A percentile compares a stretch with the other conserved stretches of the same genome.
Evolutionary conservation across 1,140 invertebrate genomes (phyloP).

Genomic region (Drosophila pectinifera): DNA sequence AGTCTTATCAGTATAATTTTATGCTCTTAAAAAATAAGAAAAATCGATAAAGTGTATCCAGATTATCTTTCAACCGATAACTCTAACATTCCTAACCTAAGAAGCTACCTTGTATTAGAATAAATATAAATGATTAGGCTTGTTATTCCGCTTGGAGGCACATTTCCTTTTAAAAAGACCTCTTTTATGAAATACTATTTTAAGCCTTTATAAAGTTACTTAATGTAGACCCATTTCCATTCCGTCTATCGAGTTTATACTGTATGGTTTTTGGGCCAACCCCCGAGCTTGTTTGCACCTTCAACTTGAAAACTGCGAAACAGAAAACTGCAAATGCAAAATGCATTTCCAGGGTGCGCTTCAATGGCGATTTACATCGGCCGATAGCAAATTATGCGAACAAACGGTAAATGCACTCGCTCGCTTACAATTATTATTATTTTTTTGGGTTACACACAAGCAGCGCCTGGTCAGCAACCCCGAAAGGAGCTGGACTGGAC

Average conservation of each 20-base stretch:
- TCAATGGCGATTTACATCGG: conserved; percentile 75
- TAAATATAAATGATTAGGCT: too few species aligned
- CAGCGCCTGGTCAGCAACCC: conserved; percentile 64
- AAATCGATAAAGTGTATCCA: too few species aligned
- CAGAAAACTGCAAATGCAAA: conserved; percentile 25
- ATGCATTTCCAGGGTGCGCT: conserved; percentile 61
- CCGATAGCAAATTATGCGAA: conserved; percentile 78
- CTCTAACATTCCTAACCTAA: not conserved
- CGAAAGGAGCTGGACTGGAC: conserved; percentile 20
- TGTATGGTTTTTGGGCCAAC: conserved; percentile 5
- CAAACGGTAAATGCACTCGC: conserved; percentile 71
- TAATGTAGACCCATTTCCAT: not conserved
- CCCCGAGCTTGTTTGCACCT: conserved; percentile 36
- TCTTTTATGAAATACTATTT: not conserved
- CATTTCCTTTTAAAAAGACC: not conserved
- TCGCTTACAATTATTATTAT: conserved; percentile 64
- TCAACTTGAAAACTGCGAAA: conserved; percentile 19
- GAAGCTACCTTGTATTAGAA: not conserved
- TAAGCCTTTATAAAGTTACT: not conserved
- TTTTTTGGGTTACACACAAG: conserved; percentile 69
- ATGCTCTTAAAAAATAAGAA: not conserved
- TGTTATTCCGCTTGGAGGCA: not conserved
- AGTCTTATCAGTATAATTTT: not conserved
- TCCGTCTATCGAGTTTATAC: not conserved
- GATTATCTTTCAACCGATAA: too few species aligned